phyloP scores from a whole-genome alignment of 30 jellyfish, hydroid and myxozoan species.

The Turritopsis rubra region DNA sequence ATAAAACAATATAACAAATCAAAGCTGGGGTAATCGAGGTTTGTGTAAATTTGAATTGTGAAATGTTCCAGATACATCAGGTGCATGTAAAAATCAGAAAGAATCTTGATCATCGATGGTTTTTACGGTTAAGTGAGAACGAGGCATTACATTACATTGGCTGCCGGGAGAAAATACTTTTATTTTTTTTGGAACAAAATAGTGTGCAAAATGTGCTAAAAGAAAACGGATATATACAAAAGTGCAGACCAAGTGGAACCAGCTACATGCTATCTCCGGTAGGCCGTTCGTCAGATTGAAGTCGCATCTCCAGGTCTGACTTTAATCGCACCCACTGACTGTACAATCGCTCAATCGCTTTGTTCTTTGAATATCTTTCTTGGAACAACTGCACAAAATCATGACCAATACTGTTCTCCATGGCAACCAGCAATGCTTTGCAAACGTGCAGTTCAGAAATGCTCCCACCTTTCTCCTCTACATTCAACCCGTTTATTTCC shows the following conservation, averaged over 20 bases:
- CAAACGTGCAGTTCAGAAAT: conserved; percentile 31
- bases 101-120: too few relatives aligned
- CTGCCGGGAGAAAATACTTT: background rate
- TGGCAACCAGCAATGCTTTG: conserved; percentile 43
- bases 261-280: background rate
- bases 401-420: conserved; percentile 25
- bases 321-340: conserved; percentile 14
- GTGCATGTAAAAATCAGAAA: too few relatives aligned
- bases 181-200: background rate
- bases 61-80: too few relatives aligned
- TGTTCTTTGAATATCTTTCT: conserved; percentile 6
- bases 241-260: too few relatives aligned
- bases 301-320: background rate
- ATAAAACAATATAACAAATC: too few relatives aligned
- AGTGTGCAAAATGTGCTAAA: background rate
- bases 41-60: too few relatives aligned
- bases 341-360: background rate
- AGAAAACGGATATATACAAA: background rate
- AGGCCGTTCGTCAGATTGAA: background rate
- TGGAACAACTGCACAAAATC: conserved; percentile 10
- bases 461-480: background rate
- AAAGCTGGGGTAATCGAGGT: too few relatives aligned
- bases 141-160: too few relatives aligned
- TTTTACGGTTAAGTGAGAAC: too few relatives aligned
- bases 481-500: background rate